Evolutionary conservation across 2,797 vertebrate genomes (phyloP).

Genomic region (Darevskia mixta): DNA sequence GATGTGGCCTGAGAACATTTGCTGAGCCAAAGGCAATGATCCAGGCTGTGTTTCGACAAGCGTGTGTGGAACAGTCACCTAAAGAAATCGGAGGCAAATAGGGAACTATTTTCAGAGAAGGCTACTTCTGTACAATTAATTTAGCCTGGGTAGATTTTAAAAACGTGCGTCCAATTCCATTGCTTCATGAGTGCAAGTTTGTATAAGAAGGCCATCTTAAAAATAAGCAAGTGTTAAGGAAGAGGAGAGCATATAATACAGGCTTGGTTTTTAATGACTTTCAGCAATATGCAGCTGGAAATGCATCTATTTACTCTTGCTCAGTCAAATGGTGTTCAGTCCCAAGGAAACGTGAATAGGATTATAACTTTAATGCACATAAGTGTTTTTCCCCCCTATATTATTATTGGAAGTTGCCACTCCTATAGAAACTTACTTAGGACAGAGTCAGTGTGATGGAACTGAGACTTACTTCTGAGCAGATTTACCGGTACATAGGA

Average conservation of each 20-base stretch:
- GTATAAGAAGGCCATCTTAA: background rate
- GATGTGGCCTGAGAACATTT: background rate
- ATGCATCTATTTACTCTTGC: background rate
- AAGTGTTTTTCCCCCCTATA: too few species aligned
- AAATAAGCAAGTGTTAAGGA: background rate
- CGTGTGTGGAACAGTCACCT: background rate
- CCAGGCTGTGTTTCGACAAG: background rate
- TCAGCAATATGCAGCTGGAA: background rate
- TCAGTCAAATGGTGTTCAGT: background rate
- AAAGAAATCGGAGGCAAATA: background rate
- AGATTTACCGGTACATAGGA: background rate
- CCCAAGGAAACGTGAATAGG: background rate
- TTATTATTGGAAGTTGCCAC: background rate
- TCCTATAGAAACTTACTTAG: background rate
- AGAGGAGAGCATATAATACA: background rate
- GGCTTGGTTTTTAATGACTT: background rate
- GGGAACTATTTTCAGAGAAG: background rate
- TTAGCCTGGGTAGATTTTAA: background rate
- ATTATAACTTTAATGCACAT: background rate
- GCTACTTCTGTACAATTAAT: background rate
- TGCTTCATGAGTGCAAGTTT: background rate
- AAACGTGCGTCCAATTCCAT: background rate
- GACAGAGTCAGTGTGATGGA: too few species aligned
- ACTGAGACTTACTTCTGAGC: background rate
- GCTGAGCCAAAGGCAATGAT: background rate